phyloP scores from a whole-genome alignment of 2,797 vertebrate species.

The Poeciliopsis presidionis region DNA sequence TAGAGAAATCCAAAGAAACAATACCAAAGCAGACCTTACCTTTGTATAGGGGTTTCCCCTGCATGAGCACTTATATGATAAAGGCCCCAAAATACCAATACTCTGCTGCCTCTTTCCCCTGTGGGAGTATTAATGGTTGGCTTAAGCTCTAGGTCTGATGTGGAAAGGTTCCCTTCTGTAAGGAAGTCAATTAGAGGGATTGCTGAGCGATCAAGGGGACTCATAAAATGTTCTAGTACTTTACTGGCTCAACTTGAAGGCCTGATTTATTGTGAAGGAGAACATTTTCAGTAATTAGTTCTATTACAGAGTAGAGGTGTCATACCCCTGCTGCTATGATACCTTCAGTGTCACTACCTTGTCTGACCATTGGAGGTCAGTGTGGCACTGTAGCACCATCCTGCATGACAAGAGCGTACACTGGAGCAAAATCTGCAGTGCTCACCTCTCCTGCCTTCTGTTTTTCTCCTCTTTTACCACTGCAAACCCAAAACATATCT shows the following conservation, averaged over 20 bases:
- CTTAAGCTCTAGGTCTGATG: slow-evolving; percentile 34
- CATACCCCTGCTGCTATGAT: not conserved
- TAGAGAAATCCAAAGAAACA: slow-evolving; percentile 1
- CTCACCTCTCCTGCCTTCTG: slow-evolving; percentile 51
- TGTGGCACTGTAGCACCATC: slow-evolving; percentile 54
- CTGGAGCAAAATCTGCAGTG: slow-evolving; percentile 67
- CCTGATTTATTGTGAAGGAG: slow-evolving; percentile 14
- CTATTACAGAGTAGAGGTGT: slow-evolving; percentile 2
- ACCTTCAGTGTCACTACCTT: slow-evolving; percentile 35
- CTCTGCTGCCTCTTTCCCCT: slow-evolving; percentile 13
- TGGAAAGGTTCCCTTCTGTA: slow-evolving; percentile 35
- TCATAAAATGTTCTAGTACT: slow-evolving; percentile 27
- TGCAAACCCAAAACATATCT: not conserved
- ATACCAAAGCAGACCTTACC: slow-evolving; percentile 36
- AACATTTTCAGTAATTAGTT: slow-evolving; percentile 22
- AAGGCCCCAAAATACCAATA: slow-evolving; percentile 25
- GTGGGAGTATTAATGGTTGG: slow-evolving; percentile 40
- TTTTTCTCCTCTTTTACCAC: slow-evolving; percentile 24
- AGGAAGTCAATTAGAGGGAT: slow-evolving; percentile 55
- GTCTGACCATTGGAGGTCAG: slow-evolving; percentile 72
- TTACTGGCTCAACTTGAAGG: slow-evolving; percentile 18
- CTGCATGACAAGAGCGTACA: not conserved
- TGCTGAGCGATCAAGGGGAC: slow-evolving; percentile 22
- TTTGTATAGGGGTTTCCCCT: slow-evolving; percentile 46
- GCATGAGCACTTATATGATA: slow-evolving; percentile 19